Conservation (phyloP, 2,797 vertebrate genomes). For the Iguana delicatissima region DNA sequence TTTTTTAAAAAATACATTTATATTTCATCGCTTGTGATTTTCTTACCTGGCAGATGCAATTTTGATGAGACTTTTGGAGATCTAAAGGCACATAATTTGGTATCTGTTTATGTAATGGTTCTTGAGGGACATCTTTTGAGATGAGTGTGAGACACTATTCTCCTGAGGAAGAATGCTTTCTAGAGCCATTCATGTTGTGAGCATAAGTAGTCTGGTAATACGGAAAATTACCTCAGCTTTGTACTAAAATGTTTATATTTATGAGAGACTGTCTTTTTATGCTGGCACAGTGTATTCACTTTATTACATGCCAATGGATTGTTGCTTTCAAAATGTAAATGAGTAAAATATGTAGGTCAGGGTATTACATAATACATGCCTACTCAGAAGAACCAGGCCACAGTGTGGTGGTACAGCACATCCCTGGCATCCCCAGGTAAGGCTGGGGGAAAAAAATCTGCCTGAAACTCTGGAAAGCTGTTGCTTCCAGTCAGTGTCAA, state of each 20-base stretch:
- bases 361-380: not conserved
- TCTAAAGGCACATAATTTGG: conserved; percentile 70
- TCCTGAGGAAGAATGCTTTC: not conserved
- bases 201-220: not conserved
- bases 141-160: conserved; percentile 38
- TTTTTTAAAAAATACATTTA: conserved; percentile 69
- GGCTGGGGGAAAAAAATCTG: not conserved
- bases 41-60: conserved; percentile 73
- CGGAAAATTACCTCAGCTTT: not conserved
- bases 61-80: conserved; percentile 76
- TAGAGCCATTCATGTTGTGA: conserved; percentile 22
- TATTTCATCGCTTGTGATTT: conserved; percentile 75
- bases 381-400: no score
- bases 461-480: not conserved
- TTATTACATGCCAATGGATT: not conserved
- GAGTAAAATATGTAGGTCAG: not conserved
- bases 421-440: not conserved
- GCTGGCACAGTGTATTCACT: not conserved
- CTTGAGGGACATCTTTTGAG: conserved; percentile 60
- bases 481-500: not conserved
- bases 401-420: not conserved
- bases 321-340: not conserved
- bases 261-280: not conserved
- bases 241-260: not conserved
- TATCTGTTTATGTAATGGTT: conserved; percentile 74